Percentiles rank a stretch among this genome's conserved stretches.
Evolutionary conservation across 2,888 invertebrate genomes (phyloP).

Genomic region (Cancer borealis): DNA sequence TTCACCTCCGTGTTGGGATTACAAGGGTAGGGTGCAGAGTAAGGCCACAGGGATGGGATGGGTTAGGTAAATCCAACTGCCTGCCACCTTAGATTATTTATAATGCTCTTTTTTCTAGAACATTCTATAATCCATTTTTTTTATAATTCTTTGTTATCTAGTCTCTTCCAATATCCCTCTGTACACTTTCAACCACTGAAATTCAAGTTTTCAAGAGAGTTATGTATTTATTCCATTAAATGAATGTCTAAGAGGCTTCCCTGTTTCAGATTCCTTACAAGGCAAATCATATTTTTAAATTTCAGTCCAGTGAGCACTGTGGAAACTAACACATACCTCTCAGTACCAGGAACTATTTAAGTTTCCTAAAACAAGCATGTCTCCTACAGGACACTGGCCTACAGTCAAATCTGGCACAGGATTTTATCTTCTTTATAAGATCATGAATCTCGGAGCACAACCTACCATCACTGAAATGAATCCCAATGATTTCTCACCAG

Average conservation of each 20-base stretch:
- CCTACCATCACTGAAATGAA: neutral
- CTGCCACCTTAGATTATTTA: conserved; percentile 46
- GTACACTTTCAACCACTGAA: conserved; percentile 65
- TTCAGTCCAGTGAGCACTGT: neutral
- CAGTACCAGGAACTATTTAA: neutral
- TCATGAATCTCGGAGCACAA: neutral
- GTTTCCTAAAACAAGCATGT: neutral
- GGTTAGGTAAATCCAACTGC: conserved; percentile 50
- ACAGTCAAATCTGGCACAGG: neutral
- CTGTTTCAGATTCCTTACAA: conserved; percentile 49
- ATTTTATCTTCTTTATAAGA: neutral
- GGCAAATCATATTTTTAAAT: neutral
- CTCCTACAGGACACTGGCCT: too few relatives aligned
- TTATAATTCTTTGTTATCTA: conserved; percentile 58
- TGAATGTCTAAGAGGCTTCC: conserved; percentile 70
- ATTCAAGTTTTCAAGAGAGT: conserved; percentile 63
- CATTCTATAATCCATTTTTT: conserved; percentile 42
- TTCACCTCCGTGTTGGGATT: neutral
- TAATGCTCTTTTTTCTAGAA: conserved; percentile 41
- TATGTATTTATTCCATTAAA: conserved; percentile 75
- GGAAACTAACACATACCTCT: neutral
- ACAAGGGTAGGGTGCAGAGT: neutral
- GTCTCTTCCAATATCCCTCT: conserved; percentile 64
- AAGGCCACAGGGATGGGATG: conserved; percentile 8
- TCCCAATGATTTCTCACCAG: neutral